Evolutionary conservation across 2,797 vertebrate species (phyloP), one percentile per base, ranked within the genome.

Genomic region (Myotis findleyi): DNA sequence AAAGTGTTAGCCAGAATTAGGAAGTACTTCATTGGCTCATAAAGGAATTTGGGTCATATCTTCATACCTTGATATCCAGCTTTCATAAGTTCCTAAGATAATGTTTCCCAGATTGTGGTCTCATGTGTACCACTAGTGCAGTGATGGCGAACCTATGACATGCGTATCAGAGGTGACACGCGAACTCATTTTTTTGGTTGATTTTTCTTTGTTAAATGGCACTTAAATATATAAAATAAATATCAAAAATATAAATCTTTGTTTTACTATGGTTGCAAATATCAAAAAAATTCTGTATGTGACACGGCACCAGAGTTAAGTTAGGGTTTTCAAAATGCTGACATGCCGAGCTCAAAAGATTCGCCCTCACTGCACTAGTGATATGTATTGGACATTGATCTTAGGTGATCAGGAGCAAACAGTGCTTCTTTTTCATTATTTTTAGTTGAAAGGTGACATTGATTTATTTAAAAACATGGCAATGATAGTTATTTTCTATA

Each of bases 391-490:
- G 84, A 93, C n/a, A 13, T 73, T 89, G 53, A 30, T 47, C 16
- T 89, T 95, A 55, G 20, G 33, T 96, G 73, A 12, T 66, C 30
- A 85, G 62, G 73, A 92, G 7, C 83, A 93, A 87, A 75, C 17
- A 92, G 27, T 86, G n/a, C 27, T 72, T 51, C 18, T 36, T 73
- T 83, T 68, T 53, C 14, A 33, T 51, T 68, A 4, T 36, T 53
- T 76, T 91, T 41, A 84, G 21, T 85, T 82, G 21, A 36, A 91
- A 90, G 27, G 9, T 73, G 23, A 44, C 12, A 57, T 55, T 84
- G n/a, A 75, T 68, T 76, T 89, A 12, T 66, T 66, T 80, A 38
- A 75, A 84, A n/a, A 33, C 69, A 80, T 72, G 17, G 17, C 57
- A n/a, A 6, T 92, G 20, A 14, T 75, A 36, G 16, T 76, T 88